phyloP scores from a whole-genome alignment of 2,113 vertebrate genomes.

The Rhineura floridana region DNA sequence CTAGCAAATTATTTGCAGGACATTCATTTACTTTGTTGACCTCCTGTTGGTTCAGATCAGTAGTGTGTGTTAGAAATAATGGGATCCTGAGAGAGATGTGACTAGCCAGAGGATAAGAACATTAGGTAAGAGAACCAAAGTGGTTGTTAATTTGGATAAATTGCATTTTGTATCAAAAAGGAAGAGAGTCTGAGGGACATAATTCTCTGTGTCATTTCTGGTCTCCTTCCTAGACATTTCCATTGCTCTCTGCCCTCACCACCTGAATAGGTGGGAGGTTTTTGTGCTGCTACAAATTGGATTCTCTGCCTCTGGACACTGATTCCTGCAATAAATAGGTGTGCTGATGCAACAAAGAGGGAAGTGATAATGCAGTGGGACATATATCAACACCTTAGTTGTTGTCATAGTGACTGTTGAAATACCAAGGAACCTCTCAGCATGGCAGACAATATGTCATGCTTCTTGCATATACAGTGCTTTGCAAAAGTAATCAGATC shows the following conservation, averaged over 20 bases:
- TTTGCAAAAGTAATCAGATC: too few relatives aligned
- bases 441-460: not conserved
- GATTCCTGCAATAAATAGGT: slow-evolving; percentile 22
- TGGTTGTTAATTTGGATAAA: slow-evolving; percentile 57
- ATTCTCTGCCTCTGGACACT: slow-evolving; percentile 5
- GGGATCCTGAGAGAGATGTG: slow-evolving; percentile 34
- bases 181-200: slow-evolving; percentile 11
- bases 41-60: slow-evolving; percentile 14
- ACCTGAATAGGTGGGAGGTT: not conserved
- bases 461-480: not conserved
- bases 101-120: slow-evolving; percentile 1
- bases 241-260: not conserved
- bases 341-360: slow-evolving; percentile 20
- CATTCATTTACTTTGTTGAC: slow-evolving; percentile 46
- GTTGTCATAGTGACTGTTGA: not conserved
- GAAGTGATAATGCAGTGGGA: not conserved
- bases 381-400: not conserved
- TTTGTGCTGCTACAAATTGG: not conserved
- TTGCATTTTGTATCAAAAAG: slow-evolving; percentile 39
- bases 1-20: slow-evolving; percentile 28
- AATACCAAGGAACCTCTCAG: slow-evolving; percentile 1
- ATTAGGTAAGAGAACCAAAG: not conserved
- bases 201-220: not conserved
- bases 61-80: slow-evolving; percentile 50
- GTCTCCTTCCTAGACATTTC: not conserved